Evolutionary conservation across 1,140 invertebrate species (phyloP), one percentile per base, ranked within the genome.

Genomic region (Cydia splendana): DNA sequence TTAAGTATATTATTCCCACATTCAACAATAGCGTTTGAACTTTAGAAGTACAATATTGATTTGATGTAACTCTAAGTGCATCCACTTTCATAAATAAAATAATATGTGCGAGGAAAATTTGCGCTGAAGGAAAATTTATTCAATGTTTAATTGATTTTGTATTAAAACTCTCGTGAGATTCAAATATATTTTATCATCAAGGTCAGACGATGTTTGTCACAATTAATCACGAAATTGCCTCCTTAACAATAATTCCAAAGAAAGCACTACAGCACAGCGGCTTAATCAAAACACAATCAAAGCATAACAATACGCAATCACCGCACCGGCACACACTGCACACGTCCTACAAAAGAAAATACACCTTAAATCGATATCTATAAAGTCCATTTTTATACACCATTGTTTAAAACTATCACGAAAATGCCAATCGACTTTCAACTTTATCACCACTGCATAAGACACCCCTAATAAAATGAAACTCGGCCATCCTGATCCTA

Each of bases 261-360:
- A 53, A 53, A 53, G n/a, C n/a, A 53, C 51, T 53, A 53, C 48
- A 51, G 7, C 38, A 42, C 51, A 53, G n/a, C 15, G 51, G 51
- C 51, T 53, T 53, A 53, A 53, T 53, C 48, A 53, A 53, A 53
- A 53, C 48, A 53, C 48, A n/a, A 53, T 53, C 51, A 53, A 6
- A 18, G 51, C 51, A 53, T 53, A 53, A 53, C 51, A 53, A 53
- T 53, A 53, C n/a, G 51, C 15, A 53, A 53, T 53, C 51, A 53
- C 51, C n/a, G n/a, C 51, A 48, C 15, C 45, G 45, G 45, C 45
- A 15, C 45, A 48, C 13, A 48, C 9, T 12, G 4, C 45, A 48
- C 13, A 48, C 9, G 7, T 48, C 45, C 7, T 15, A 18, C n/a
- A 53, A n/a, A 53, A 15, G 12, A 53, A 53, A 53, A 53, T 53